phyloP scores from a whole-genome alignment of 2,113 vertebrate genomes.

The Megaceryle torquata region DNA sequence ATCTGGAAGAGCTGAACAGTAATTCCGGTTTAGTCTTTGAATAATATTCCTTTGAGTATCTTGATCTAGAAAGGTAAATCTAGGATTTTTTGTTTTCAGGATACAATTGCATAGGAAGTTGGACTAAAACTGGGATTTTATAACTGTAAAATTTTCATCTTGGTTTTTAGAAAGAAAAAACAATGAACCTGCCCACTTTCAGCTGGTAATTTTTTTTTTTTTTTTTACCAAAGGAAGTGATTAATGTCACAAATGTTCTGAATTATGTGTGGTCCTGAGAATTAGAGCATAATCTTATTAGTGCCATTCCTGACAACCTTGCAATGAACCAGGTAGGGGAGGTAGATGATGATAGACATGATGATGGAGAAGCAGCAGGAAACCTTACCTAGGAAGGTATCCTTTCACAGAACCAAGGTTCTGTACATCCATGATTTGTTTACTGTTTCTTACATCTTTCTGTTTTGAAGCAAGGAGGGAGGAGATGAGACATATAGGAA shows the following conservation, averaged over 20 bases:
- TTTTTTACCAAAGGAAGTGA: neutral
- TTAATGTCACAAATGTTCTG: neutral
- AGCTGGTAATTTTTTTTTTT: neutral
- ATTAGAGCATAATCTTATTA: conserved; percentile 1
- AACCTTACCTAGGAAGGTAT: neutral
- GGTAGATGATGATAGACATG: neutral
- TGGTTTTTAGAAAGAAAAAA: neutral
- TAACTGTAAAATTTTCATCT: neutral
- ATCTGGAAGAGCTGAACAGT: neutral
- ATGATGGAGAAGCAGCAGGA: neutral
- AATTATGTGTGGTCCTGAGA: neutral
- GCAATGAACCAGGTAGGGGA: neutral
- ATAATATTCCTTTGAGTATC: neutral
- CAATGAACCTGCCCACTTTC: neutral
- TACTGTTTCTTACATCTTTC: neutral
- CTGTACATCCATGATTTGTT: neutral
- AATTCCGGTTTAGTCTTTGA: neutral
- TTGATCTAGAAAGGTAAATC: neutral
- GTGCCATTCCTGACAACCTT: neutral
- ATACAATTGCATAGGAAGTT: neutral
- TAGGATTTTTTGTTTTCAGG: neutral
- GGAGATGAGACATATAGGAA: neutral
- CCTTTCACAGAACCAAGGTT: neutral
- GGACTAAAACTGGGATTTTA: neutral
- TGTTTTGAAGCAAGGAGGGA: neutral